phyloP scores from a whole-genome alignment of 2,797 vertebrate genomes.

The Sebastes goodei region DNA sequence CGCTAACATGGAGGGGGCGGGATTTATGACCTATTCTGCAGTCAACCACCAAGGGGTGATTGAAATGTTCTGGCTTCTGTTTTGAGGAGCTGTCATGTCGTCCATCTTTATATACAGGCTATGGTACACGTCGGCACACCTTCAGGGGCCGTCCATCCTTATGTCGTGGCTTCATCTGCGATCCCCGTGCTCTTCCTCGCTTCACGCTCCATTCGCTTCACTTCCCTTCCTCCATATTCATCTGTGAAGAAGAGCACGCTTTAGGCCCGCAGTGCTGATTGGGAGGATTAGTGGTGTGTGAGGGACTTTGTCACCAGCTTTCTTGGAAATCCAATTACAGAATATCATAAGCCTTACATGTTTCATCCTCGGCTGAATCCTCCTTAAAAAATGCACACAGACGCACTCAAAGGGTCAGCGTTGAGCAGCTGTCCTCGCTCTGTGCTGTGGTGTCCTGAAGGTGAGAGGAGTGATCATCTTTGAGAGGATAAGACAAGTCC shows the following conservation, averaged over 20 bases:
- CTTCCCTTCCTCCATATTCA: constrained; percentile 54
- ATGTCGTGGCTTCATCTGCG: constrained; percentile 8
- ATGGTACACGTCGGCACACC: constrained; percentile 2
- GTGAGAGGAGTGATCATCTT: constrained; percentile 57
- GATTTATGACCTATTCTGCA: too few relatives aligned
- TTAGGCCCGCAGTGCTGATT: constrained; percentile 78
- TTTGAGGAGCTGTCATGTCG: not conserved
- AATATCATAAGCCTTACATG: constrained; percentile 86
- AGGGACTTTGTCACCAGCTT: constrained; percentile 87
- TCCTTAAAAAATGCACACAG: constrained; percentile 68
- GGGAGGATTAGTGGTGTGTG: constrained; percentile 84
- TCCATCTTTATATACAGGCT: not conserved
- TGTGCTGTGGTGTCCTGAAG: constrained; percentile 33
- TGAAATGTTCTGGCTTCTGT: not conserved
- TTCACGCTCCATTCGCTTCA: constrained; percentile 20
- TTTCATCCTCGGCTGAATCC: constrained; percentile 80
- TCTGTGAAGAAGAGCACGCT: constrained; percentile 63
- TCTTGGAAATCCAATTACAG: constrained; percentile 87
- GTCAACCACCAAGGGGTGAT: too few relatives aligned
- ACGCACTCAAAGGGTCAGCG: constrained; percentile 60
- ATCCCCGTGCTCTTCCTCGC: constrained; percentile 6
- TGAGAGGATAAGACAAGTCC: constrained; percentile 58
- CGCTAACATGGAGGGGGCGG: too few relatives aligned
- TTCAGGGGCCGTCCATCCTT: constrained; percentile 9
- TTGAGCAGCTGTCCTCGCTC: constrained; percentile 45